phyloP scores from a whole-genome alignment of 2,888 invertebrate genomes.

The Cetonia aurata region DNA sequence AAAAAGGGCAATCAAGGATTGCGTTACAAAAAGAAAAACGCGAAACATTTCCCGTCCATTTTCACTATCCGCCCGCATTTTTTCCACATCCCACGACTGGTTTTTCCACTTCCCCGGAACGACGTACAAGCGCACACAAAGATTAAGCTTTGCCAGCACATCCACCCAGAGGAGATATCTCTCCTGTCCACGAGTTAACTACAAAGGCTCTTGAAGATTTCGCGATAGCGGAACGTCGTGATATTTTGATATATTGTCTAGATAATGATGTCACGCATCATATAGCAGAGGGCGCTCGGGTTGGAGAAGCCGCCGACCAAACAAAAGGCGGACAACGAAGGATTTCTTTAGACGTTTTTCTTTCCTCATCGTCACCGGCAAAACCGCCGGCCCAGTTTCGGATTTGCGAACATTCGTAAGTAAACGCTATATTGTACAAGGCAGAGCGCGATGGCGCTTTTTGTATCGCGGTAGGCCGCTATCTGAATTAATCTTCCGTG shows the following conservation, averaged over 20 bases:
- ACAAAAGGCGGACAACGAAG: constrained; percentile 6
- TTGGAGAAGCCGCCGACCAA: constrained; percentile 3
- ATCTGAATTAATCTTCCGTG: constrained; percentile 31
- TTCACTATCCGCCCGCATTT: no score
- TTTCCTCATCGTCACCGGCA: constrained; percentile 8
- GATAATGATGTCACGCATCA: constrained; percentile 52
- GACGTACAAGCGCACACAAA: not conserved
- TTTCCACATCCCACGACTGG: no score
- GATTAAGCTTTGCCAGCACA: not conserved
- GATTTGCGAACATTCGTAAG: not conserved
- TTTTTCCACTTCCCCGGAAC: no score
- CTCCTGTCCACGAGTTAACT: not conserved
- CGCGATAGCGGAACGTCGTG: constrained; percentile 31
- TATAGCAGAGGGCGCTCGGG: constrained; percentile 46
- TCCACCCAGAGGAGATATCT: not conserved
- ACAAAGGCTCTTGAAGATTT: constrained; percentile 4
- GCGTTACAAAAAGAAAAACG: no score
- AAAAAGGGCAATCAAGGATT: no score
- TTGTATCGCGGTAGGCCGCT: constrained; percentile 10
- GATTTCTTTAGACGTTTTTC: constrained; percentile 28
- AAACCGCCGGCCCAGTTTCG: not conserved
- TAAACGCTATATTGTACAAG: constrained; percentile 2
- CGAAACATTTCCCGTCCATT: no score
- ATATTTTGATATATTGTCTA: constrained; percentile 50
- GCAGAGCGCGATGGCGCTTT: not conserved